Evolutionary conservation across 2,113 vertebrate genomes (phyloP), one percentile per base, ranked within the genome.

Genomic region (Paedocypris sp.): DNA sequence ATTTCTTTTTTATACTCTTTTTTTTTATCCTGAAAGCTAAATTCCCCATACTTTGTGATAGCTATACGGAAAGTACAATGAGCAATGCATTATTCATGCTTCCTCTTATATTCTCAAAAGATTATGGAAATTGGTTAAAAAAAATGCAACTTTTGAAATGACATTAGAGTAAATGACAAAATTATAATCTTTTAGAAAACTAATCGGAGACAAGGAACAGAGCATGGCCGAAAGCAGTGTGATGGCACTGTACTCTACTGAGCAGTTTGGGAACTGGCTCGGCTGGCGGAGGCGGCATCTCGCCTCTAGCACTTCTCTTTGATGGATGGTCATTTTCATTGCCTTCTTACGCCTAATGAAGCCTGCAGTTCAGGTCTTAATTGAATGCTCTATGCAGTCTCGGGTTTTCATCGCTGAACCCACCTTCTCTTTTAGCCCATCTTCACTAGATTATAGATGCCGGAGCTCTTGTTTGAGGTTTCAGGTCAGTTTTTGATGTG

Each of bases 281-380:
- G 5, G 4, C 35, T 20, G 15, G 38, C 12, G n/a, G n/a, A 33
- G 26, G 16, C 49, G 20, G 20, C 47, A 33, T 46, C 35, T 38
- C 26, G 47, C 49, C 72, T 60, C 61, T 57, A 10, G 62, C 69
- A 64, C 68, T 79, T 70, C 68, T 60, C 62, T 61, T 74, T 80
- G 77, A 83, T 82, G 69, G 77, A 82, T 82, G 76, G 71, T 78
- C 73, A 82, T 79, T 82, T 83, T 80, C 78, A 81, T 80, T 50
- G 73, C 77, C 76, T 78, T 69, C 69, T 78, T 68, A 74, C 57
- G 78, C 73, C 79, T 80, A 83, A 83, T 83, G 80, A 83, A 83
- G 75, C 80, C 70, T 75, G 70, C 73, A 75, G 47, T 81, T 76
- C 68, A 75, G 69, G 71, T 76, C 79, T 80, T 84, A 83, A 86